phyloP scores from a whole-genome alignment of 2,113 vertebrate species.

The Felis chaus region DNA sequence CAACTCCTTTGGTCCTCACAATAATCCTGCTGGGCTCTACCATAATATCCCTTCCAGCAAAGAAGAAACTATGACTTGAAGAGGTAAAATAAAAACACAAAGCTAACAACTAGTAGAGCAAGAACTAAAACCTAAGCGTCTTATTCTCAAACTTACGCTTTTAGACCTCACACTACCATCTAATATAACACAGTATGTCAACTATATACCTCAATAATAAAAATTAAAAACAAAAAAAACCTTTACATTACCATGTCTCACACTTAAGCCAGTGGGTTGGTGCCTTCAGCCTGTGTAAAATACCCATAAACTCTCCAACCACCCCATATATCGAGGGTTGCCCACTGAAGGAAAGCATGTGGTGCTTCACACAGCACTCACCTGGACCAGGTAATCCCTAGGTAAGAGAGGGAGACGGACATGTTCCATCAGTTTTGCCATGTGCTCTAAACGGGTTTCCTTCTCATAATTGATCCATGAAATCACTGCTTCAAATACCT shows the following conservation, averaged over 20 bases:
- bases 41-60: neutral
- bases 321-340: neutral
- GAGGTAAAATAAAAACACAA: neutral
- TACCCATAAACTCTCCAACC: neutral
- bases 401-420: constrained; percentile 95
- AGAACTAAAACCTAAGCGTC: neutral
- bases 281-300: neutral
- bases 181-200: neutral
- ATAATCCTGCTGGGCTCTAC: neutral
- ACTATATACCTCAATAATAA: neutral
- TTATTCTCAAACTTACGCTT: neutral
- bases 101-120: neutral
- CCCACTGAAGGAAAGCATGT: neutral
- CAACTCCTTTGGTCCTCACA: neutral
- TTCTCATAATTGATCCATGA: constrained; percentile 97
- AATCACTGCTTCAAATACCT: constrained; percentile 98
- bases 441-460: constrained; percentile 92
- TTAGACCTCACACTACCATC: neutral
- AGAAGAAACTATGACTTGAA: neutral
- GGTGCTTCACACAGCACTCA: constrained; percentile 74
- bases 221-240: neutral
- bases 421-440: constrained; percentile 97
- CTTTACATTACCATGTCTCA: neutral
- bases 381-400: constrained; percentile 97
- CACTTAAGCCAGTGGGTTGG: neutral